Conservation (phyloP, 1,140 invertebrate genomes). For the Zaprionus nigranus region DNA sequence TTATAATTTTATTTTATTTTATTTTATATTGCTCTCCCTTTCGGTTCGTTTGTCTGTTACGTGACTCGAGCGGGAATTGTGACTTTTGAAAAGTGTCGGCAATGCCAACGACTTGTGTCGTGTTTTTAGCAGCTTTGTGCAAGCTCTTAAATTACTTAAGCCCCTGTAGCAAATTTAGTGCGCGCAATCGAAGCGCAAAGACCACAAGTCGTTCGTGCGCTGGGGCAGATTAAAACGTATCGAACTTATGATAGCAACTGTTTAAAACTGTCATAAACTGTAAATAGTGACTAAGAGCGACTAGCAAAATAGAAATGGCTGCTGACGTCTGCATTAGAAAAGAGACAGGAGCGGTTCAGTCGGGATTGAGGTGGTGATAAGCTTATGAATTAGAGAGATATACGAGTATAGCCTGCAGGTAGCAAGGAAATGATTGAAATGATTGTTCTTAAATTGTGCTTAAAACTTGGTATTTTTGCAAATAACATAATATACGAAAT, state of each 20-base stretch:
- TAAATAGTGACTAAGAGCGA: constrained; percentile 49
- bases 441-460: too few relatives aligned
- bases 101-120: constrained; percentile 13
- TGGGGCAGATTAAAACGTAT: constrained; percentile 6
- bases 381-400: neutral
- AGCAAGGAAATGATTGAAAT: too few relatives aligned
- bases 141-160: constrained; percentile 21
- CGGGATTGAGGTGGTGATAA: neutral
- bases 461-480: too few relatives aligned
- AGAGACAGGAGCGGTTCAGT: constrained; percentile 34
- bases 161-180: neutral
- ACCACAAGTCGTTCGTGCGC: neutral
- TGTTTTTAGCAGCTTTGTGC: constrained; percentile 17
- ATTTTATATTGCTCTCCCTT: neutral
- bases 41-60: neutral
- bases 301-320: constrained; percentile 8
- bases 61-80: constrained; percentile 1
- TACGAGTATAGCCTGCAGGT: neutral
- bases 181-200: constrained; percentile 9
- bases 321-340: neutral
- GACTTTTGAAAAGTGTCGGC: neutral
- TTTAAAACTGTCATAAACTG: constrained; percentile 70
- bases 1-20: constrained; percentile 25
- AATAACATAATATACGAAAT: too few relatives aligned
- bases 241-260: constrained; percentile 33